Evolutionary conservation across 2,888 invertebrate genomes (phyloP).

Genomic region (Acronicta alni): DNA sequence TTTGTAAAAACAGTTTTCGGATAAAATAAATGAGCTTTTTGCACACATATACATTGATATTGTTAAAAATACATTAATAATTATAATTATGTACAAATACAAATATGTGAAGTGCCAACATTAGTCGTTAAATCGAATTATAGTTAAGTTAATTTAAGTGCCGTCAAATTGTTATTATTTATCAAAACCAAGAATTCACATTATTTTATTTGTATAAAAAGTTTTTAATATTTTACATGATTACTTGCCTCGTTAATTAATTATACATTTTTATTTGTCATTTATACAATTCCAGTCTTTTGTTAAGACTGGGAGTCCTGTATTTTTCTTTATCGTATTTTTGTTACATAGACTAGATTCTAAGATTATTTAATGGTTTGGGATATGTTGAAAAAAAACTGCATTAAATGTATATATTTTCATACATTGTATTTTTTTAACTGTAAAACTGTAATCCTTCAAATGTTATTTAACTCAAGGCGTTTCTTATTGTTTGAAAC

Average conservation of each 20-base stretch:
- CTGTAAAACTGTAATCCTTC: background rate
- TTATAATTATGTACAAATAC: background rate
- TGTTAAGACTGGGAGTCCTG: conserved; percentile 21
- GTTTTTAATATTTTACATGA: conserved; percentile 17
- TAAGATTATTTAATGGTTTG: conserved; percentile 55
- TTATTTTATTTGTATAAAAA: conserved; percentile 19
- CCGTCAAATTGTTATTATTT: conserved; percentile 19
- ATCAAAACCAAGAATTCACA: conserved; percentile 30
- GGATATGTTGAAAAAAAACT: conserved; percentile 60
- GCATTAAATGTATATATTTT: conserved; percentile 66
- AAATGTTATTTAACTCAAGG: too few relatives aligned
- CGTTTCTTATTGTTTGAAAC: too few relatives aligned
- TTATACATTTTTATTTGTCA: conserved; percentile 9
- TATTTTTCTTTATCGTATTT: conserved; percentile 19
- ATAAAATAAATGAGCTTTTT: background rate
- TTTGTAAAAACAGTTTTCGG: background rate
- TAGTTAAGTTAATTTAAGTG: conserved; percentile 34
- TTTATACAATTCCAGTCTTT: conserved; percentile 17
- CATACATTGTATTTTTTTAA: conserved; percentile 37
- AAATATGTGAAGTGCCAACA: conserved; percentile 1
- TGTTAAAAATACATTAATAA: too few relatives aligned
- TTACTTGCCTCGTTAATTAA: conserved; percentile 41
- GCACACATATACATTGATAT: background rate
- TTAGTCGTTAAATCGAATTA: conserved; percentile 19
- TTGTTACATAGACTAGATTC: conserved; percentile 43